Evolutionary conservation across 2,797 vertebrate species (phyloP).

Genomic region (Onychomys leucogaster): DNA sequence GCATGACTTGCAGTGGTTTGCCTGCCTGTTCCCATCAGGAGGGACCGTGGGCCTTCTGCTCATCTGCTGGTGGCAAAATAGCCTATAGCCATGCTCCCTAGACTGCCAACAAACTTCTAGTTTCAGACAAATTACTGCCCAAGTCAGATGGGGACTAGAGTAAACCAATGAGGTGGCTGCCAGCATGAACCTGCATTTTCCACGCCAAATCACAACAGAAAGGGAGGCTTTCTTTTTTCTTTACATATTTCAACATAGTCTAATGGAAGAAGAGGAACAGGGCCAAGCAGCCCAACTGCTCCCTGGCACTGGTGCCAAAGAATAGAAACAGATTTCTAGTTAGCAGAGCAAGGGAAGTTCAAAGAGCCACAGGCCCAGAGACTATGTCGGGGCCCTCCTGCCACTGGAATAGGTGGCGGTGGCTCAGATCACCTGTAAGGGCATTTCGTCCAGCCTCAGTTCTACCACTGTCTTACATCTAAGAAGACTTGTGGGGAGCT

Average conservation of each 20-base stretch:
- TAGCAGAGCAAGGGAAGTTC: constrained; percentile 62
- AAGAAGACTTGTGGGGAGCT: not conserved
- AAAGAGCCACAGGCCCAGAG: not conserved
- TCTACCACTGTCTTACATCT: not conserved
- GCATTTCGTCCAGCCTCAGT: not conserved
- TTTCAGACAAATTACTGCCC: constrained; percentile 74
- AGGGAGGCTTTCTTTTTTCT: constrained; percentile 51
- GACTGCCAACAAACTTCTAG: not conserved
- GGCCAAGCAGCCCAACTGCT: constrained; percentile 75
- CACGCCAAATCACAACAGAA: constrained; percentile 67
- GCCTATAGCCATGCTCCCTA: not conserved
- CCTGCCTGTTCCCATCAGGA: too few relatives aligned
- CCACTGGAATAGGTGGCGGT: not conserved
- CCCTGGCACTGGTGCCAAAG: constrained; percentile 74
- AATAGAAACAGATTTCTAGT: constrained; percentile 76
- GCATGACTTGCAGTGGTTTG: not conserved
- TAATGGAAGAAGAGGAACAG: constrained; percentile 84
- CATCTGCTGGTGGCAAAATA: not conserved
- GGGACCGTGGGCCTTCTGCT: not conserved
- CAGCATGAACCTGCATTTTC: constrained; percentile 69
- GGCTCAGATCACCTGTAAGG: not conserved
- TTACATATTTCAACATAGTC: constrained; percentile 80
- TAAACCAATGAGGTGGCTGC: constrained; percentile 32
- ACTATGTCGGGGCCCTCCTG: not conserved
- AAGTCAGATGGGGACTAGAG: constrained; percentile 41